A percentile compares a stretch with the other conserved stretches of the same genome.
Conservation (phyloP, 2,797 vertebrate species). For the Hafferia zeledoni region DNA sequence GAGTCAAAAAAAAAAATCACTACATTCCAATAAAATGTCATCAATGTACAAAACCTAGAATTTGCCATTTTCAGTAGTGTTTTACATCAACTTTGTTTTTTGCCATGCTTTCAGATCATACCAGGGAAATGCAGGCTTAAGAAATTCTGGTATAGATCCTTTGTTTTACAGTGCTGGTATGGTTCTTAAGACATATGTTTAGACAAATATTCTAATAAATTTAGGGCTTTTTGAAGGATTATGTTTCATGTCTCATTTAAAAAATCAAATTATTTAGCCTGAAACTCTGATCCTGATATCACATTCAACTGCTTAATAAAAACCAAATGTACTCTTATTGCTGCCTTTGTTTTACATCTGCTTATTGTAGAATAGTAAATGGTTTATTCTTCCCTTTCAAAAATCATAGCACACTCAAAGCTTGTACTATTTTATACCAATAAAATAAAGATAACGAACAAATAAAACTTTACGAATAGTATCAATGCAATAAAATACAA, state of each 20-base stretch:
- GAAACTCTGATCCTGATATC: background rate
- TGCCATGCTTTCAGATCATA: background rate
- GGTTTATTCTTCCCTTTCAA: background rate
- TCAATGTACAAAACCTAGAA: background rate
- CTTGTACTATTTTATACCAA: background rate
- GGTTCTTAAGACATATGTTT: background rate
- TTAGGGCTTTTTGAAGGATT: background rate
- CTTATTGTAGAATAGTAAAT: background rate
- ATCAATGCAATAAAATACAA: background rate
- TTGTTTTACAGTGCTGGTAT: background rate
- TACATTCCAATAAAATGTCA: background rate
- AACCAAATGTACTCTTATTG: background rate
- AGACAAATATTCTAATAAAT: background rate
- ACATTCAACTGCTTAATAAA: background rate
- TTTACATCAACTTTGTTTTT: background rate
- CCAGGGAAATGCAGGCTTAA: background rate
- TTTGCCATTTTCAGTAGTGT: background rate
- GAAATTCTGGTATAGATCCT: background rate
- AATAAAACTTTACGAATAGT: background rate
- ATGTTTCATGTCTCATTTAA: background rate
- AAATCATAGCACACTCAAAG: background rate
- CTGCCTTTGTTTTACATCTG: background rate
- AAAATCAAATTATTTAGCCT: background rate
- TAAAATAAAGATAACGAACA: background rate
- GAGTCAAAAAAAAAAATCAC: background rate